Percentiles rank a stretch among this genome's conserved stretches.
phyloP scores from a whole-genome alignment of 2,888 invertebrate species.

The Argyresthia albistria region DNA sequence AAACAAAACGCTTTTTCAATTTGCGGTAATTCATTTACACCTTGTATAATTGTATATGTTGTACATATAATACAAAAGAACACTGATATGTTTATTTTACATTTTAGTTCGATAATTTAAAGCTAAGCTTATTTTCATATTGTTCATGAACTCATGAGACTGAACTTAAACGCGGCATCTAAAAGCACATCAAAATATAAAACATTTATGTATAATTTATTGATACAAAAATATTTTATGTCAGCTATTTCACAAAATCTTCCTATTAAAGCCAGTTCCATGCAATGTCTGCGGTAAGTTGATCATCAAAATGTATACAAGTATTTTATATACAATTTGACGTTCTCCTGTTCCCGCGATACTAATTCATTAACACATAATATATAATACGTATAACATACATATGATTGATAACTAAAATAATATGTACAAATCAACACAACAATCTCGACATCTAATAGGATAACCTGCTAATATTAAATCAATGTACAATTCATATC shows the following conservation, averaged over 20 bases:
- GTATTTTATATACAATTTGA: too few relatives aligned
- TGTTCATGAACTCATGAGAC: background rate
- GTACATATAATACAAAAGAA: constrained; percentile 3
- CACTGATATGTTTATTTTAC: background rate
- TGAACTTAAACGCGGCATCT: constrained; percentile 6
- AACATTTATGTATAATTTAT: constrained; percentile 11
- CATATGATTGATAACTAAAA: too few relatives aligned
- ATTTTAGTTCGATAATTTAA: background rate
- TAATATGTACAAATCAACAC: too few relatives aligned
- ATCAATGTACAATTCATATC: too few relatives aligned
- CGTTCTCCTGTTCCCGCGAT: too few relatives aligned
- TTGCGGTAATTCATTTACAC: too few relatives aligned
- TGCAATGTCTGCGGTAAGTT: constrained; percentile 10
- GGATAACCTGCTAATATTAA: too few relatives aligned
- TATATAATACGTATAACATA: too few relatives aligned
- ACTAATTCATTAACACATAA: too few relatives aligned
- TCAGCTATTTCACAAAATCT: constrained; percentile 18
- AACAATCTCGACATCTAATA: too few relatives aligned
- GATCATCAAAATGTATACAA: background rate
- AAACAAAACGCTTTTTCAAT: too few relatives aligned
- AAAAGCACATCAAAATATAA: constrained; percentile 35
- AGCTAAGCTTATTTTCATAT: background rate
- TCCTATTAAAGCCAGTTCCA: constrained; percentile 40
- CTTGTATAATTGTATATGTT: background rate
- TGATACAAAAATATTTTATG: constrained; percentile 3